Evolutionary conservation across 2,113 vertebrate genomes (phyloP).

Genomic region (Sturnus vulgaris): DNA sequence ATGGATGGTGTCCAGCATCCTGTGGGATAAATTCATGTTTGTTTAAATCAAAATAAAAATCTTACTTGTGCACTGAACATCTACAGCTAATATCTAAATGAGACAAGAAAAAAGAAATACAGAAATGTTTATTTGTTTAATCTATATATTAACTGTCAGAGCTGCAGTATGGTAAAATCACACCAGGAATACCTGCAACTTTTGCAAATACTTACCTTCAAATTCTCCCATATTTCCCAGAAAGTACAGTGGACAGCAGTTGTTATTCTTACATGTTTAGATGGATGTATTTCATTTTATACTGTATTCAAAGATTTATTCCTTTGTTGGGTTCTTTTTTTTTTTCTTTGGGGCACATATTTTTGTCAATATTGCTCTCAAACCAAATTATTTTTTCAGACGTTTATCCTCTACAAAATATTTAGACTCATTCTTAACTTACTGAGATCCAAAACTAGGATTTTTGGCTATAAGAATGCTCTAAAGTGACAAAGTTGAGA

Average conservation of each 20-base stretch:
- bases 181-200: background rate
- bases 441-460: background rate
- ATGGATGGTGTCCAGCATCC: background rate
- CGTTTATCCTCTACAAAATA: background rate
- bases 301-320: background rate
- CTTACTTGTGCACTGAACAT: background rate
- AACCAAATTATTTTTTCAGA: background rate
- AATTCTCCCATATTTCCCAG: background rate
- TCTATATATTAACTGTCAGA: background rate
- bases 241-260: background rate
- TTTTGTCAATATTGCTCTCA: background rate
- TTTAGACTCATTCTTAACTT: background rate
- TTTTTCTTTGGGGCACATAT: background rate
- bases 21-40: background rate
- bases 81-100: background rate
- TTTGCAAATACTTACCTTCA: background rate
- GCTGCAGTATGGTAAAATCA: background rate
- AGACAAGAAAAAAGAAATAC: background rate
- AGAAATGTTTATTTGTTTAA: background rate
- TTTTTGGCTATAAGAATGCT: background rate
- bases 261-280: background rate
- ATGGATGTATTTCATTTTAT: background rate
- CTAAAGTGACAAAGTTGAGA: background rate
- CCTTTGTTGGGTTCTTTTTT: fast-evolving
- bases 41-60: background rate